Evolutionary conservation across 1,140 invertebrate species (phyloP), one percentile per base, ranked within the genome.

Genomic region (Drosophila mojavensis): DNA sequence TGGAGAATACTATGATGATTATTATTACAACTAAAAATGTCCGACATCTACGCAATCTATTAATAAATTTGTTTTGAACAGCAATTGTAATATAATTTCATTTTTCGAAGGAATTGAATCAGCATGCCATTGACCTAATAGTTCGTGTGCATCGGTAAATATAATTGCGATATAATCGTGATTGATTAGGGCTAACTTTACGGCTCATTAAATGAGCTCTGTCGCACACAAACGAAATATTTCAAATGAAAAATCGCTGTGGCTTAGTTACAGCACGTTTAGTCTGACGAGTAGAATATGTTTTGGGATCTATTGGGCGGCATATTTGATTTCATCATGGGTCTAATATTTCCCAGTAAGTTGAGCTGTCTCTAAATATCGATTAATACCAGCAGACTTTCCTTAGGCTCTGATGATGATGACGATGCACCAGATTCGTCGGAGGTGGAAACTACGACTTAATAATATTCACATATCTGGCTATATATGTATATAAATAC

Each of bases 301-400:
- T 90, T 91, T 79, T 91, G 90, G 75, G 81, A 90, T 74, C 56
- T 91, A 5, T 51, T 91, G 20, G 79, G 82, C 51, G 84, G 82
- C 56, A 72, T 91, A 48, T 82, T 84, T 5, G 76, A 88, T 53
- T 86, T 91, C 47, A 69, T 91, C 53, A 66, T 82, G 20, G 82
- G 80, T 0, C 59, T 91, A 6, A 53, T 91, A 24, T 88, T 91
- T 81, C 90, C 90, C 47, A 83, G 90, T 91, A 68, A 81, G 90
- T 89, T 50, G 28, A 26, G 3, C 3, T 13, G 11, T 2, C 5
- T 10, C 6, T 47, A 24, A 13, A 11, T 47, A 17, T 47, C 6
- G 2, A 9, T 17, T 11, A 11, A 1, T 15, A 5, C 24, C 9
- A n/a, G 39, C 13, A 24, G 26, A 6, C 13, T 54, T 63, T 59